phyloP scores from a whole-genome alignment of 2,888 invertebrate genomes.

The Mythimna lalbum region DNA sequence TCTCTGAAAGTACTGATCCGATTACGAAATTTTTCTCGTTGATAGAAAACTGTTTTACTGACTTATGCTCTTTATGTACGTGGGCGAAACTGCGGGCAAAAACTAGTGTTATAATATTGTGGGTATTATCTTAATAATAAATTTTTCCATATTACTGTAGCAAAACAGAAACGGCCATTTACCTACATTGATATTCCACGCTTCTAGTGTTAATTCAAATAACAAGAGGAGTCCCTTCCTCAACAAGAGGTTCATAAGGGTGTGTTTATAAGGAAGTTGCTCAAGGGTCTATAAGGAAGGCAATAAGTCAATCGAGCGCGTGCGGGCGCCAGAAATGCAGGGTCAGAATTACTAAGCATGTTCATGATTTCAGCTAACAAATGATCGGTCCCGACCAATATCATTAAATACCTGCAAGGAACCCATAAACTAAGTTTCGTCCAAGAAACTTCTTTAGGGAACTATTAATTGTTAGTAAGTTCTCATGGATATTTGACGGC shows the following conservation, averaged over 20 bases:
- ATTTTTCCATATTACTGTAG: too few relatives aligned
- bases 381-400: constrained; percentile 28
- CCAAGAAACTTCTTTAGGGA: constrained; percentile 13
- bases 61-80: too few relatives aligned
- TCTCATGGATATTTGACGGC: background rate
- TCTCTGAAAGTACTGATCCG: too few relatives aligned
- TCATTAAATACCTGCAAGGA: constrained; percentile 12
- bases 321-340: constrained; percentile 1
- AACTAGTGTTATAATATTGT: too few relatives aligned
- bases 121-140: too few relatives aligned
- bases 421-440: constrained; percentile 23
- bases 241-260: background rate
- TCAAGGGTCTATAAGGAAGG: constrained; percentile 16
- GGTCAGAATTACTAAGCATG: constrained; percentile 24
- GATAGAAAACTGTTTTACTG: too few relatives aligned
- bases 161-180: too few relatives aligned
- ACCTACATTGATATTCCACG: too few relatives aligned
- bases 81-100: too few relatives aligned
- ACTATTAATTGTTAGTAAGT: constrained; percentile 29
- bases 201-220: background rate
- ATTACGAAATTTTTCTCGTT: too few relatives aligned
- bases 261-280: constrained; percentile 3
- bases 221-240: too few relatives aligned
- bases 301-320: constrained; percentile 37
- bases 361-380: constrained; percentile 52